Base-by-base conservation (phyloP, 2,888 invertebrate genomes). In the Ennomos fuscantarius region DNA sequence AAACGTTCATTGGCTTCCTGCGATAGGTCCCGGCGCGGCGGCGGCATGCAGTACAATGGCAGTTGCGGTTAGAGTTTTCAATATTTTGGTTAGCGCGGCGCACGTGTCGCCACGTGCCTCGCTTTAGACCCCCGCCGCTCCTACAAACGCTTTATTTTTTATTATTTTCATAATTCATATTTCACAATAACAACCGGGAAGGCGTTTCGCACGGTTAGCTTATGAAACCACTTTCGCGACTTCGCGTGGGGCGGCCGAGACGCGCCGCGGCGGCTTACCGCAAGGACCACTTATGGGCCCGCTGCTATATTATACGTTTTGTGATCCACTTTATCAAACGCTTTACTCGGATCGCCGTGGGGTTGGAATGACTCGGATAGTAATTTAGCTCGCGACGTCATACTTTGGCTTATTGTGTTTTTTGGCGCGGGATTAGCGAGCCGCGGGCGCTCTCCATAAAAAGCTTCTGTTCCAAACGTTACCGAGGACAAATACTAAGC, bases 161-260 rank as follows among this genome's bases (percentile, higher is more conserved):
- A 92, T 89, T 89, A 91, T 91, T 90, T 92, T 90, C 89, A 90
- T 90, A 90, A 89, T 91, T 92, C 90, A 91, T 85, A 84, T 88
- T 89, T 89, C 89, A 89, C 89, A 88, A 89, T 88, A 90, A 88
- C 88, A 90, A 88, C 85, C 79, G 86, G 79, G 89, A 86, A 89
- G 90, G 89, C 90, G 91, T 90, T 89, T 90, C 90, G 91, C 91
- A 90, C 90, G 91, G 89, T 89, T 90, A 86, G 87, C 82, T 87
- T 84, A 85, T 86, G 87, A 86, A 86, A 85, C 87, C 86, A 86
- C 88, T 88, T 82, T 82, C 77, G 79, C 78, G 78, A 74, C 74
- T 69, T 41, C 37, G 51, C 51, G 56, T 51, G 48, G 52, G 57
- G 56, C 56, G 56, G 11, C 45, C 36, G 54, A 36, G 47, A 47